These are phyloP conservation scores for Orientallactaga sibirica DNA, from an alignment of 2,797 vertebrate species.

Conservation along the genomic window DNA sequence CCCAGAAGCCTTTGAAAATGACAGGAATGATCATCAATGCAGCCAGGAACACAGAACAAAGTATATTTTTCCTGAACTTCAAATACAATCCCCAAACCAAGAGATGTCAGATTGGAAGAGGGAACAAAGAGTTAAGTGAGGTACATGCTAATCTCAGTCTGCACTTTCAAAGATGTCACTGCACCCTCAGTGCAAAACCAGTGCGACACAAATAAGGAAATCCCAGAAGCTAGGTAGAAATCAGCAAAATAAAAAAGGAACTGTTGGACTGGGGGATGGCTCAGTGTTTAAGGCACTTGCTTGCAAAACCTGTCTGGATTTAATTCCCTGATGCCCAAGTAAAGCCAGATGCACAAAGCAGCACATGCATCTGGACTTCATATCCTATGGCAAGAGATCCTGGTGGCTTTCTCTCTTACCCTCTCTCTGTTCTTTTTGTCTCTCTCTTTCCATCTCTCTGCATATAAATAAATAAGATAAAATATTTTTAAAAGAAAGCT, in stretches of 20 bases:
- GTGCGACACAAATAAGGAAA: not conserved
- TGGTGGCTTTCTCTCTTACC: no score
- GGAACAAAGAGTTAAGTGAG: not conserved
- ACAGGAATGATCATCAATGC: fast-evolving
- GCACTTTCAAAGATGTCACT: not conserved
- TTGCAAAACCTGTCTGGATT: no score
- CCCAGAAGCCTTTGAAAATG: not conserved
- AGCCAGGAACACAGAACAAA: not conserved
- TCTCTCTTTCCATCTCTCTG: no score
- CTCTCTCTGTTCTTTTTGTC: no score
- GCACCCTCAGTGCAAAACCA: not conserved
- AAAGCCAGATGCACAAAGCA: no score
- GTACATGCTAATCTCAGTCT: no score
- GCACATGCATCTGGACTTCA: no score
- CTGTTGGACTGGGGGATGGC: not conserved
- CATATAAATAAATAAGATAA: no score
- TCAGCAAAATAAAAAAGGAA: not conserved
- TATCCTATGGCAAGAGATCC: no score
- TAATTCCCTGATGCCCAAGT: no score
- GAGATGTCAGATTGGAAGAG: not conserved
- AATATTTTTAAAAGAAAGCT: no score
- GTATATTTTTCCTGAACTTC: not conserved
- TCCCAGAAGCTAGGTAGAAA: not conserved
- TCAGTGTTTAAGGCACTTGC: no score
- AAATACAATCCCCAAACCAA: not conserved